Conservation (phyloP, 2,113 vertebrate genomes). For the Lanius ludovicianus region DNA sequence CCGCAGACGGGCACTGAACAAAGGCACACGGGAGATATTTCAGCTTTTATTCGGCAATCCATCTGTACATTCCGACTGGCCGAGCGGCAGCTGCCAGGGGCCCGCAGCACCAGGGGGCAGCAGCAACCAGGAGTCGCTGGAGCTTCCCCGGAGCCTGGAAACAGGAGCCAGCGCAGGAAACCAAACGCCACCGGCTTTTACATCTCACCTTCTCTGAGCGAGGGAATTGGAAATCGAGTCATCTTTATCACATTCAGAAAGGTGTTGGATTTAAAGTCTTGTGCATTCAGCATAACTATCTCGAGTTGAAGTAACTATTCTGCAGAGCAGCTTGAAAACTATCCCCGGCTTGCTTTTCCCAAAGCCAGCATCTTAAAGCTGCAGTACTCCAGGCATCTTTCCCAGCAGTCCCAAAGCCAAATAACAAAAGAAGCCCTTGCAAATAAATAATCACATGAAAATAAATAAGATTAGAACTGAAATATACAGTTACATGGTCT, state of each 20-base stretch:
- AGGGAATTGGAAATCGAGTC: not conserved
- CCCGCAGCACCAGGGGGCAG: slow-evolving; percentile 53
- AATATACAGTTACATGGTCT: slow-evolving; percentile 52
- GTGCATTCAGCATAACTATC: not conserved
- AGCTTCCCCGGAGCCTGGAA: slow-evolving; percentile 5
- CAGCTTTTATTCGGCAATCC: slow-evolving; percentile 51
- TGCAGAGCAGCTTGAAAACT: not conserved
- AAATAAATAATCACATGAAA: slow-evolving; percentile 63
- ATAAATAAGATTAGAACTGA: slow-evolving; percentile 58
- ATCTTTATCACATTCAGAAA: slow-evolving; percentile 16
- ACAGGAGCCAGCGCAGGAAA: slow-evolving; percentile 27
- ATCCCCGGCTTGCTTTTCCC: not conserved
- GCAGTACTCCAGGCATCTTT: slow-evolving; percentile 48
- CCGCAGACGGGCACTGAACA: not conserved
- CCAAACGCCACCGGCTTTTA: not conserved
- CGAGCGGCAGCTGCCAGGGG: not conserved
- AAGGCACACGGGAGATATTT: not conserved
- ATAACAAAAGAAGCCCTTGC: slow-evolving; percentile 37
- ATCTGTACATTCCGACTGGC: slow-evolving; percentile 14
- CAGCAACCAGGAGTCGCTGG: not conserved
- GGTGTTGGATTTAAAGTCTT: slow-evolving; percentile 20
- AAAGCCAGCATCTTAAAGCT: slow-evolving; percentile 57
- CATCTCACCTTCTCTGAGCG: not conserved
- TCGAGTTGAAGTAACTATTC: not conserved
- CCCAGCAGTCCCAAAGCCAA: slow-evolving; percentile 52